Evolutionary conservation across 2,797 vertebrate species (phyloP), one percentile per base, ranked within the genome.

Genomic region (Coracias cyanogaster): DNA sequence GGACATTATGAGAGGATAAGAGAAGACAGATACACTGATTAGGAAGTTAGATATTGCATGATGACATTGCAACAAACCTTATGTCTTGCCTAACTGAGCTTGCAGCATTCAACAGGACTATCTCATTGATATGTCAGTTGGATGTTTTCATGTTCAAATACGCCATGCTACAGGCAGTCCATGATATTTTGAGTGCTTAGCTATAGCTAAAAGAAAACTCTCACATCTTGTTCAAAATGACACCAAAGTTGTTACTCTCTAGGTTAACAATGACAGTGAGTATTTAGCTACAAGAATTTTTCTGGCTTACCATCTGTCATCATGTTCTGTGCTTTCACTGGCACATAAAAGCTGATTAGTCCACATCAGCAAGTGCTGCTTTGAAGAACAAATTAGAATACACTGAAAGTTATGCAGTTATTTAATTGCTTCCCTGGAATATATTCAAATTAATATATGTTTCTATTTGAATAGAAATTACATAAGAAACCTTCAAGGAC

Each of bases 231-330:
- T 48, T 62, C n/a, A 90, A 90, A 93, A 95, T 49, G 22, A 82
- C 66, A 96, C 62, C n/a, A 37, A 55, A 92, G 33, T 80, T 96
- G 89, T 93, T 84, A 95, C 10, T 89, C 26, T 84, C n/a, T 74
- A 71, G 57, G 84, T 89, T 96, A 95, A 91, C 90, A 77, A 77
- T 74, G 83, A 90, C 90, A 93, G 81, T 49, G 48, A 24, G 19
- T 94, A 93, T 93, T 96, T 91, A 91, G 45, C 67, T 93, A 85
- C 45, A 77, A 45, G 18, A 85, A 29, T 91, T 95, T 96, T 95
- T 93, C 92, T 96, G 60, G 72, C 71, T 94, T 81, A 67, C 94
- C 95, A 96, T 97, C 95, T 97, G 95, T 96, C 90, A 89, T 81
- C 54, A n/a, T 46, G 78, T 93, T 92, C 82, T 92, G 21, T 87